These are phyloP conservation scores for Capra hircus DNA, from an alignment of 2,113 vertebrate species.

Conservation along the genomic window DNA sequence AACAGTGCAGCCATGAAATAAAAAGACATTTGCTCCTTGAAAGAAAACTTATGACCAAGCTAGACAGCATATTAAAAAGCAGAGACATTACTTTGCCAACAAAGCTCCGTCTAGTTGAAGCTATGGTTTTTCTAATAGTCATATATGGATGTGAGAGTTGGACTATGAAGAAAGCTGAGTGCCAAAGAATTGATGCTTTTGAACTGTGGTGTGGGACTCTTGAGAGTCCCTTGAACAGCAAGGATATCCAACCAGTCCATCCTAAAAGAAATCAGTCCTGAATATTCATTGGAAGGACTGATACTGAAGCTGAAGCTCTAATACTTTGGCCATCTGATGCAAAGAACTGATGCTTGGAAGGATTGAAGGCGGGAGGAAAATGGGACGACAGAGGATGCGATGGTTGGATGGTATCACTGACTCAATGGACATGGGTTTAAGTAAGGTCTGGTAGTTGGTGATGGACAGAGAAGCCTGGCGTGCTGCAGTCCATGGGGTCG, in stretches of 20 bases:
- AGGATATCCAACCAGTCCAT: neutral
- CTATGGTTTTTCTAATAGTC: neutral
- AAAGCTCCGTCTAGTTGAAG: neutral
- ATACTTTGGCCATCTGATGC: neutral
- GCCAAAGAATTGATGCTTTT: neutral
- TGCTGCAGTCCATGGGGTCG: neutral
- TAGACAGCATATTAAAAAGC: neutral
- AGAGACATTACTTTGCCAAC: neutral
- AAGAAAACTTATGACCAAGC: neutral
- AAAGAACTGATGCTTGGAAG: neutral
- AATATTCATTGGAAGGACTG: neutral
- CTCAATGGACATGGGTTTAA: neutral
- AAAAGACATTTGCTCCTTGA: neutral
- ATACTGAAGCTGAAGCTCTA: neutral
- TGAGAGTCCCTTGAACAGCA: neutral
- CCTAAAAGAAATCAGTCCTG: neutral
- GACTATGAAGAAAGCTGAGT: neutral
- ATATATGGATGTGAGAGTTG: neutral
- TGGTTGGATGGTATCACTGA: neutral
- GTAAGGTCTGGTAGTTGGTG: neutral
- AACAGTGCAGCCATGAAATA: neutral
- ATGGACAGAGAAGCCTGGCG: neutral
- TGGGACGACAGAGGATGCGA: neutral
- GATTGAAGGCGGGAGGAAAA: neutral
- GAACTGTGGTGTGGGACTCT: neutral